phyloP scores from a whole-genome alignment of 2,113 vertebrate genomes.

The Tetrao urogallus region DNA sequence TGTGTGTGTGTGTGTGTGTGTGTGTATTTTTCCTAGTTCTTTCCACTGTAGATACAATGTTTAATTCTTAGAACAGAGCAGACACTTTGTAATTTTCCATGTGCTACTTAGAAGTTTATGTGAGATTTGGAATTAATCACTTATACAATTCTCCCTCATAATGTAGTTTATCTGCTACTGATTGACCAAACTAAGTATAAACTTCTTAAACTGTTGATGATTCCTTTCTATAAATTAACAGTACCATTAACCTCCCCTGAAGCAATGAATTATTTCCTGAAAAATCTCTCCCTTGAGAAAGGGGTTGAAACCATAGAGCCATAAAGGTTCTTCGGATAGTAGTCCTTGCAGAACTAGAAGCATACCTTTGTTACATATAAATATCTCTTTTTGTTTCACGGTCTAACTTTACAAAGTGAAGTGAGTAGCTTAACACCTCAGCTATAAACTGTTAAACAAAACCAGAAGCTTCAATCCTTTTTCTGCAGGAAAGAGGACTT shows the following conservation, averaged over 20 bases:
- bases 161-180: neutral
- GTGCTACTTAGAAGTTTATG: constrained; percentile 25
- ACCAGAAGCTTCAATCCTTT: neutral
- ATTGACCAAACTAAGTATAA: neutral
- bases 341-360: neutral
- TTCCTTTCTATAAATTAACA: constrained; percentile 1
- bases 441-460: neutral
- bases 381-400: constrained; percentile 23
- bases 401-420: neutral
- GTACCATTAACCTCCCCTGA: neutral
- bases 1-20: too few relatives aligned
- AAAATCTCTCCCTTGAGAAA: neutral
- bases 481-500: constrained; percentile 1
- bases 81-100: constrained; percentile 64
- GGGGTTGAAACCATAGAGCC: neutral
- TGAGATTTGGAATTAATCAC: constrained; percentile 43
- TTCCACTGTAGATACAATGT: neutral
- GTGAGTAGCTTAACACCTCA: neutral
- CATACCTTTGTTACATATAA: neutral
- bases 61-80: neutral
- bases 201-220: constrained; percentile 10
- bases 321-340: neutral
- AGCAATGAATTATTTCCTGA: neutral
- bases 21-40: neutral
- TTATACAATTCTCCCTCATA: neutral